Percentiles rank a stretch among this genome's conserved stretches.
Conservation (phyloP, 2,888 invertebrate species). For the Drosophila fungiperda region DNA sequence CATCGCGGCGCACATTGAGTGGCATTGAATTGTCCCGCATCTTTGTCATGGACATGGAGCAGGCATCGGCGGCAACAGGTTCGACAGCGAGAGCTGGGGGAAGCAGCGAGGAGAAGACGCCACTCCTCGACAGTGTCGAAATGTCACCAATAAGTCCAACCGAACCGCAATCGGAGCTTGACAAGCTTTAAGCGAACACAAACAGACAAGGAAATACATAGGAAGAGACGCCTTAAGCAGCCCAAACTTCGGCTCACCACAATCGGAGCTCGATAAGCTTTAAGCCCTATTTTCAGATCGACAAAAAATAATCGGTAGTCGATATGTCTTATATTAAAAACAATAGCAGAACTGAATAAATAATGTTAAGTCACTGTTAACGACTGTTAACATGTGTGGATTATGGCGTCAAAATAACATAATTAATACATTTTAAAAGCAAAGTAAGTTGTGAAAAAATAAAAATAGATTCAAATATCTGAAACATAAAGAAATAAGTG, state of each 20-base stretch:
- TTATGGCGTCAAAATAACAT: too few relatives aligned
- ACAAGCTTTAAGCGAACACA: conserved; percentile 61
- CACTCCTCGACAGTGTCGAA: conserved; percentile 85
- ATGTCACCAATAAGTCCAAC: conserved; percentile 85
- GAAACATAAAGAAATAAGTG: background rate
- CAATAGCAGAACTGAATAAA: too few relatives aligned
- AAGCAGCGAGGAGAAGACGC: conserved; percentile 85
- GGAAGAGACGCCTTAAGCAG: conserved; percentile 52
- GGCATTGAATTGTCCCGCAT: conserved; percentile 81
- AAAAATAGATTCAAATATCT: too few relatives aligned
- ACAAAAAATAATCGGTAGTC: background rate
- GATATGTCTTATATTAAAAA: background rate
- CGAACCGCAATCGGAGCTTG: conserved; percentile 75
- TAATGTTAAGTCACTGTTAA: background rate
- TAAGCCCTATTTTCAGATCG: conserved; percentile 38
- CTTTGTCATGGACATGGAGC: conserved; percentile 82
- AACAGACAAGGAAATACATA: conserved; percentile 27
- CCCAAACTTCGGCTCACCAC: conserved; percentile 52
- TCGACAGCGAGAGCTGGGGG: conserved; percentile 61
- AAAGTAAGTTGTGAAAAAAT: too few relatives aligned
- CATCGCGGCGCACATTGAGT: conserved; percentile 79
- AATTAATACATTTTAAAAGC: too few relatives aligned
- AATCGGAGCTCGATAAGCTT: conserved; percentile 69
- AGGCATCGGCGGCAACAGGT: conserved; percentile 35
- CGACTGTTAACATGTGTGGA: too few relatives aligned